phyloP scores from a whole-genome alignment of 2,797 vertebrate genomes.

The Alectoris magna region DNA sequence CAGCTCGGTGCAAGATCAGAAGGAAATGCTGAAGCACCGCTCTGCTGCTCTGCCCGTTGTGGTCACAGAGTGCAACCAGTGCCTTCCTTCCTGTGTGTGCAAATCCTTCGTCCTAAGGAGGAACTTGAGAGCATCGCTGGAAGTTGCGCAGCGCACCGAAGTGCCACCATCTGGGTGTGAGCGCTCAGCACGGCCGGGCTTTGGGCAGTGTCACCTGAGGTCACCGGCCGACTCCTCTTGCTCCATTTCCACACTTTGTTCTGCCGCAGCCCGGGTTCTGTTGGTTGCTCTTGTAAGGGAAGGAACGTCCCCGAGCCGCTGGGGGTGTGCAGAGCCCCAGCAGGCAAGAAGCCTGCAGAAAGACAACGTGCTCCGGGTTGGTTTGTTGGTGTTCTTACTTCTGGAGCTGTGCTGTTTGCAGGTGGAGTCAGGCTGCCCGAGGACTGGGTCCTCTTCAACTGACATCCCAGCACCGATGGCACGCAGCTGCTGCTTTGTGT shows the following conservation, averaged over 20 bases:
- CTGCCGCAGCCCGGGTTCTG: not conserved
- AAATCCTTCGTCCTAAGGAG: not conserved
- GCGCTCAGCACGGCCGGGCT: not conserved
- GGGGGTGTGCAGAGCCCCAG: not conserved
- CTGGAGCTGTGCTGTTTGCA: not conserved
- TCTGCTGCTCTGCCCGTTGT: not conserved
- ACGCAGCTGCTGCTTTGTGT: not conserved
- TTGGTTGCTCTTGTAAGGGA: not conserved
- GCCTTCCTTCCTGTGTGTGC: not conserved
- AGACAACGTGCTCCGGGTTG: accelerated
- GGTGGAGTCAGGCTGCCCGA: not conserved
- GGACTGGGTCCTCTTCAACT: not conserved
- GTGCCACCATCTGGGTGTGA: not conserved
- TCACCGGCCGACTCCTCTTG: not conserved
- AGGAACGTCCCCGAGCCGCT: not conserved
- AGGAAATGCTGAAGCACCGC: not conserved
- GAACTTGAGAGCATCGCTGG: not conserved
- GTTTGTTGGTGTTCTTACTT: not conserved
- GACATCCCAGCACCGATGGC: not conserved
- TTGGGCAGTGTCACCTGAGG: not conserved
- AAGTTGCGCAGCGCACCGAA: not conserved
- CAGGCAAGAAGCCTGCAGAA: not conserved
- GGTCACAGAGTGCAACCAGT: not conserved
- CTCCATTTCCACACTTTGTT: not conserved
- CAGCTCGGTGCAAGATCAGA: not conserved